Evolutionary conservation across 2,888 invertebrate genomes (phyloP).

Genomic region (Caenorhabditis sp.): DNA sequence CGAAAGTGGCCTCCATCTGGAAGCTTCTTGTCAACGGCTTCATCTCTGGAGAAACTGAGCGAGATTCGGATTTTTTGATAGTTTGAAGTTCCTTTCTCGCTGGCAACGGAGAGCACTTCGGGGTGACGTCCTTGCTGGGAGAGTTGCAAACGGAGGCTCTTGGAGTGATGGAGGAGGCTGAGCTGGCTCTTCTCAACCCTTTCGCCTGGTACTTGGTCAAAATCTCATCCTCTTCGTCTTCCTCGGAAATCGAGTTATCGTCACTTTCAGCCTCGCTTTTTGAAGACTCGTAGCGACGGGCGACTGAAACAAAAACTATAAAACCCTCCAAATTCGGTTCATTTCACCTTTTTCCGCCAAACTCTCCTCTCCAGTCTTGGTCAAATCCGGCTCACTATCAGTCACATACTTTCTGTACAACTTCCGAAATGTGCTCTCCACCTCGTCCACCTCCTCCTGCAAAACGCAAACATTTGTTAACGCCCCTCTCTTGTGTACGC

Average conservation of each 20-base stretch:
- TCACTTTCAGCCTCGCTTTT: constrained; percentile 53
- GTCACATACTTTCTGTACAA: constrained; percentile 72
- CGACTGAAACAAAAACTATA: constrained; percentile 1
- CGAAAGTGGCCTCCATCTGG: constrained; percentile 54
- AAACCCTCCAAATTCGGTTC: background rate
- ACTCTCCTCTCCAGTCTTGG: constrained; percentile 5
- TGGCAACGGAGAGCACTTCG: constrained; percentile 59
- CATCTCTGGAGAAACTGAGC: constrained; percentile 32
- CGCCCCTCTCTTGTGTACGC: constrained; percentile 2
- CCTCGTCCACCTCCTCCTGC: constrained; percentile 64
- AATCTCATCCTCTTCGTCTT: constrained; percentile 40
- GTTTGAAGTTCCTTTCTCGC: constrained; percentile 27
- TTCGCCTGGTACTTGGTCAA: constrained; percentile 36
- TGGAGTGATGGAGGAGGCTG: constrained; percentile 55
- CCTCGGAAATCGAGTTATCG: constrained; percentile 46
- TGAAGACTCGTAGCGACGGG: constrained; percentile 45
- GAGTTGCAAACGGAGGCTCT: constrained; percentile 55
- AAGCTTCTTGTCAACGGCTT: constrained; percentile 46
- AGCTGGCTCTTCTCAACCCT: constrained; percentile 56
- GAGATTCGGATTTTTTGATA: background rate
- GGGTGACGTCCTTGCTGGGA: constrained; percentile 63
- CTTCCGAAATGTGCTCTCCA: constrained; percentile 71
- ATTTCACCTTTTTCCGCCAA: constrained; percentile 41
- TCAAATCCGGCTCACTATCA: constrained; percentile 59
- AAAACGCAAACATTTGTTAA: background rate